phyloP scores from a whole-genome alignment of 2,113 vertebrate species.

The Euleptes europaea region DNA sequence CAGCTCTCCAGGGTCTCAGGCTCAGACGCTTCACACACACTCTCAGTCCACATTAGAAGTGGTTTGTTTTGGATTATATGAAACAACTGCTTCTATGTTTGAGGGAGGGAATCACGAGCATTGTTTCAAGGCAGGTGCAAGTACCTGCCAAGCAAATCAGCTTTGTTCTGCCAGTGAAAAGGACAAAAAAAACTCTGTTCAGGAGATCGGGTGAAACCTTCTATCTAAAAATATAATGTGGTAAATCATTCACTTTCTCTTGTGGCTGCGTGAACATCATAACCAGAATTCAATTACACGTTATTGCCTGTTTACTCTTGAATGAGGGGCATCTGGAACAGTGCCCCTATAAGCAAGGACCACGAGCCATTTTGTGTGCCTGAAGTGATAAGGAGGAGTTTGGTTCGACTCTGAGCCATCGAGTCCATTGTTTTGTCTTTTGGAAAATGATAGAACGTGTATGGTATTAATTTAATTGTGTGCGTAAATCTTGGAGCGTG shows the following conservation, averaged over 20 bases:
- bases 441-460: background rate
- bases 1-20: no score
- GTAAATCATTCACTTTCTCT: conserved; percentile 8
- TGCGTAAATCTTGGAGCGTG: no score
- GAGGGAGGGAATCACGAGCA: background rate
- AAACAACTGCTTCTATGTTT: background rate
- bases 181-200: background rate
- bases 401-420: background rate
- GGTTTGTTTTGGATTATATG: background rate
- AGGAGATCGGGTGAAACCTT: background rate
- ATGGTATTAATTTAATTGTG: background rate
- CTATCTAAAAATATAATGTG: background rate
- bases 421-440: background rate
- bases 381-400: background rate
- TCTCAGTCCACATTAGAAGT: background rate
- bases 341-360: background rate
- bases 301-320: background rate
- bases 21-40: background rate
- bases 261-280: background rate
- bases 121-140: background rate
- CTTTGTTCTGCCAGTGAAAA: background rate
- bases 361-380: conserved; percentile 7
- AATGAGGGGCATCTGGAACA: background rate
- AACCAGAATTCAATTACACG: background rate
- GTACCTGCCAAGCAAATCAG: background rate